A percentile compares a stretch with the other conserved stretches of the same genome.
phyloP scores from a whole-genome alignment of 2,113 vertebrate species.

The Nothocercus nigrocapillus region DNA sequence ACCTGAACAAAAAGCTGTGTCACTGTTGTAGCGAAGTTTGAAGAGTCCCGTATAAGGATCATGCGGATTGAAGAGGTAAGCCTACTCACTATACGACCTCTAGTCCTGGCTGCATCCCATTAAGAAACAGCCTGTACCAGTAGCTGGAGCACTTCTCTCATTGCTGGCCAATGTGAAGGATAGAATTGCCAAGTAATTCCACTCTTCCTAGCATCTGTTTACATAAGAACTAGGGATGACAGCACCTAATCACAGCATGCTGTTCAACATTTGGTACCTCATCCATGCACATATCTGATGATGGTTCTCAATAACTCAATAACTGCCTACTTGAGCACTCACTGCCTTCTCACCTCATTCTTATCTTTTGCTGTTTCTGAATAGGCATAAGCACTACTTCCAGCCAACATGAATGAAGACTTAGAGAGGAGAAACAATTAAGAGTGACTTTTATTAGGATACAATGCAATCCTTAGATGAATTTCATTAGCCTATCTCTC shows the following conservation, averaged over 20 bases:
- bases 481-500: accelerated
- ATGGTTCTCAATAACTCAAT: not conserved
- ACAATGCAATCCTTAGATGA: not conserved
- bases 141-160: not conserved
- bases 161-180: not conserved
- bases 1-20: not conserved
- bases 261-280: not conserved
- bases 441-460: not conserved
- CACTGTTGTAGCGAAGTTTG: not conserved
- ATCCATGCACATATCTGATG: not conserved
- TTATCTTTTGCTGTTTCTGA: not conserved
- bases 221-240: not conserved
- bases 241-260: not conserved
- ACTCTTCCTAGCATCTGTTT: not conserved
- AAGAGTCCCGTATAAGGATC: not conserved
- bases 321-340: not conserved
- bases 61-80: not conserved
- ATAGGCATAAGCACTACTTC: not conserved
- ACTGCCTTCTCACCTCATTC: not conserved
- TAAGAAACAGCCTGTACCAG: not conserved
- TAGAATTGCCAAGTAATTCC: not conserved
- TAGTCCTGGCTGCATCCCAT: not conserved
- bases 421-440: not conserved
- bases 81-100: not conserved
- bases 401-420: not conserved